These are phyloP conservation scores for Pollenia labialis DNA, from an alignment of 2,888 invertebrate species.

Conservation along the genomic window DNA sequence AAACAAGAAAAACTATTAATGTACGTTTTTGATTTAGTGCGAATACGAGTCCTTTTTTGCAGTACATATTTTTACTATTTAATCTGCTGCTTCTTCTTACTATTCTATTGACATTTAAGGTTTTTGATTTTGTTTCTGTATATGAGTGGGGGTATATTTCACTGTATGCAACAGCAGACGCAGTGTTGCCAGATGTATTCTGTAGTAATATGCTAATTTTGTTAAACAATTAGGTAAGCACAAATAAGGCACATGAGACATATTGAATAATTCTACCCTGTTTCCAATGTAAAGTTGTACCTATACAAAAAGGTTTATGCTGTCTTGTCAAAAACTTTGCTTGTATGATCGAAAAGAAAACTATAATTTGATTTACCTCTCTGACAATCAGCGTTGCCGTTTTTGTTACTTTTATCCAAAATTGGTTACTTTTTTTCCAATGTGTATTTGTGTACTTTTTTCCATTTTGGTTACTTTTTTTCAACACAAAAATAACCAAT, in stretches of 20 bases:
- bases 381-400: too few species aligned
- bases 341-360: too few species aligned
- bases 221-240: neutral
- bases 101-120: slow-evolving; percentile 56
- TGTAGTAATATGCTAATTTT: too few species aligned
- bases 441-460: too few species aligned
- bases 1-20: slow-evolving; percentile 3
- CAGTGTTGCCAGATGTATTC: slow-evolving; percentile 9
- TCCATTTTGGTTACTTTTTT: too few species aligned
- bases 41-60: slow-evolving; percentile 45
- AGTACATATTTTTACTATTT: slow-evolving; percentile 19
- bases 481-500: too few species aligned
- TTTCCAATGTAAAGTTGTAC: too few species aligned
- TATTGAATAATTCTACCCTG: neutral
- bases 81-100: slow-evolving; percentile 22
- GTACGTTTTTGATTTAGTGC: slow-evolving; percentile 27
- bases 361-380: too few species aligned
- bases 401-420: too few species aligned
- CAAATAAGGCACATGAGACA: neutral
- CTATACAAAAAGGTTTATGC: too few species aligned
- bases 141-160: neutral
- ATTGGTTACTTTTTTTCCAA: too few species aligned
- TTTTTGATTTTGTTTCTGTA: slow-evolving; percentile 22
- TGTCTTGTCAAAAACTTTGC: too few species aligned
- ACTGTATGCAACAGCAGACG: slow-evolving; percentile 9